Percentiles rank a stretch among this genome's conserved stretches.
Conservation (phyloP, 2,888 invertebrate genomes). For the Drosophila hamatofila region DNA sequence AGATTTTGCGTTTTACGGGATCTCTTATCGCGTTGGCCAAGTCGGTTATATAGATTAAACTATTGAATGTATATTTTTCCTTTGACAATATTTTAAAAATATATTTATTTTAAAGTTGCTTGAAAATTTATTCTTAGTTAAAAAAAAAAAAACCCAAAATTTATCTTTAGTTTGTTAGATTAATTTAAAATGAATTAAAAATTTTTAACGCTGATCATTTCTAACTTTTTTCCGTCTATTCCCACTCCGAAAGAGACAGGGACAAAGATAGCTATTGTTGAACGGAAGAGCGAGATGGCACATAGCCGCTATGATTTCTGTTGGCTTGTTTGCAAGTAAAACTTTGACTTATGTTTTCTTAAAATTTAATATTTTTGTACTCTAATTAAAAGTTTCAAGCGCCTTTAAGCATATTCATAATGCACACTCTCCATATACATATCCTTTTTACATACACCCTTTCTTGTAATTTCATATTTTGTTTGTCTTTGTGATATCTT, state of each 20-base stretch:
- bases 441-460: neutral
- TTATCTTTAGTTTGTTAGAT: no score
- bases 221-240: no score
- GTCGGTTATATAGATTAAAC: conserved; percentile 52
- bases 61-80: neutral
- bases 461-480: conserved; percentile 12
- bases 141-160: no score
- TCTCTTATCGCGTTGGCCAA: conserved; percentile 71
- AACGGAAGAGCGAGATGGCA: neutral
- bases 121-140: no score
- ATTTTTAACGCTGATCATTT: no score
- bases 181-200: no score
- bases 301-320: no score
- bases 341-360: neutral
- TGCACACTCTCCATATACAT: neutral
- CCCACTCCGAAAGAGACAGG: no score
- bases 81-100: neutral
- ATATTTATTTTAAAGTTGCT: no score
- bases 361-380: neutral
- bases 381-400: neutral
- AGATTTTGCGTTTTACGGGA: conserved; percentile 71
- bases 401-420: neutral
- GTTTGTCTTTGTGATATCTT: conserved; percentile 7
- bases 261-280: neutral
- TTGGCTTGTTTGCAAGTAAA: no score